Base-by-base conservation (phyloP, 2,888 invertebrate species). In the Fragum whitleyi region DNA sequence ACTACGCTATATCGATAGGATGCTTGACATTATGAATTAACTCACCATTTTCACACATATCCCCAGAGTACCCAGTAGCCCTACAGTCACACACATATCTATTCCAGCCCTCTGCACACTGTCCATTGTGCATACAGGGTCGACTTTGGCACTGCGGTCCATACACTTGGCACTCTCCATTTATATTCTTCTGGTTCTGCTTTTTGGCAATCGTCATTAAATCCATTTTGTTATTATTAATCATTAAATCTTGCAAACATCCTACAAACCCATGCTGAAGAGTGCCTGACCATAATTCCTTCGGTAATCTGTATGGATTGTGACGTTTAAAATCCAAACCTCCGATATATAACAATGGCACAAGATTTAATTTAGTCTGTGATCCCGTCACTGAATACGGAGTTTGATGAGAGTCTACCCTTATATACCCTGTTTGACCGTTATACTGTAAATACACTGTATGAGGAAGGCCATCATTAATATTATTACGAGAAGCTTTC, bases 91-190 rank as follows among this genome's bases (percentile, higher is more conserved):
- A 99, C 72, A 97, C 96, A 88, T 97, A 97, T 79, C 98, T 95
- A 94, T 98, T 98, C 98, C 98, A 99, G 0, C 99, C 99, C 93
- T 98, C 98, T 5, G 96, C 95, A 94, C 99, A 99, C 28, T 95
- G 95, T 0, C 98, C 98, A 2, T 97, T 96, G 92, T 98, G 97
- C 94, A 97, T 96, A 92, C 99, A 99, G 0, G 98, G 98, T 21
- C 96, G 96, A 61, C 96, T 97, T 74, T 92, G 87, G 88, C 95
- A 95, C 80, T 94, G 93, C 0, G 92, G 89, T n/a, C 93, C 92
- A 79, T 91, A 91, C 42, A 96, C 96, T 93, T 97, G 97, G 93
- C 98, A 98, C 26, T 97, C 96, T 11, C 98, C 97, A 73, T 97
- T 96, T 32, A 98, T 97, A 26, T 98, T 94, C 96, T 97, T 97